Evolutionary conservation across 2,888 invertebrate genomes (phyloP).

Genomic region (Papilio elwesi): DNA sequence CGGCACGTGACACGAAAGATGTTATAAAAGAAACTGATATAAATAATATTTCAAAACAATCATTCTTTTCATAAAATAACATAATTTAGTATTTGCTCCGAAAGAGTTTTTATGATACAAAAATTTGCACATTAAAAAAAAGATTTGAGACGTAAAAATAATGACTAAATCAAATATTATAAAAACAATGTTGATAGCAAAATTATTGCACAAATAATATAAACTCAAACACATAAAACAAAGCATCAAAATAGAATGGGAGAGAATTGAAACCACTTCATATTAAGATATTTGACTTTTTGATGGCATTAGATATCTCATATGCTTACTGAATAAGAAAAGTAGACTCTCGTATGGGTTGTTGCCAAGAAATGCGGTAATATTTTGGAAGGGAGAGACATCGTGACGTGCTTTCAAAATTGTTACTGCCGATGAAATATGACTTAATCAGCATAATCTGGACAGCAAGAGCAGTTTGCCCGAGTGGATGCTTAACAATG

Average conservation of each 20-base stretch:
- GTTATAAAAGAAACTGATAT: too few species aligned
- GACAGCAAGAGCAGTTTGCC: constrained; percentile 2
- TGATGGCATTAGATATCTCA: constrained; percentile 3
- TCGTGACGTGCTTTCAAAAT: constrained; percentile 16
- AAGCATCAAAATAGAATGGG: neutral
- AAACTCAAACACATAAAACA: too few species aligned
- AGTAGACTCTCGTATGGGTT: constrained; percentile 9
- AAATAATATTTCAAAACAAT: too few species aligned
- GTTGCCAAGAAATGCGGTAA: constrained; percentile 26
- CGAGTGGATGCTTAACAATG: neutral
- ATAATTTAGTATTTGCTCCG: too few species aligned
- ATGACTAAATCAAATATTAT: too few species aligned
- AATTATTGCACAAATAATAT: too few species aligned
- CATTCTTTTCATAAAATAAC: too few species aligned
- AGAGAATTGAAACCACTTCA: constrained; percentile 10
- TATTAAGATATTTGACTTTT: constrained; percentile 9
- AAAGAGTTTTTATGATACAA: too few species aligned
- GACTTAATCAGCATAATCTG: neutral
- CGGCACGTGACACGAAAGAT: too few species aligned
- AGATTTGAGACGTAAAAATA: too few species aligned
- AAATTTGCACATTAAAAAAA: too few species aligned
- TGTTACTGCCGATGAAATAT: constrained; percentile 19
- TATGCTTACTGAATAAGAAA: constrained; percentile 17
- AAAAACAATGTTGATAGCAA: too few species aligned
- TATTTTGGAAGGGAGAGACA: constrained; percentile 10